These are phyloP conservation scores for Drosophila trapezifrons DNA, from an alignment of 1,140 invertebrate species.

Conservation along the genomic window DNA sequence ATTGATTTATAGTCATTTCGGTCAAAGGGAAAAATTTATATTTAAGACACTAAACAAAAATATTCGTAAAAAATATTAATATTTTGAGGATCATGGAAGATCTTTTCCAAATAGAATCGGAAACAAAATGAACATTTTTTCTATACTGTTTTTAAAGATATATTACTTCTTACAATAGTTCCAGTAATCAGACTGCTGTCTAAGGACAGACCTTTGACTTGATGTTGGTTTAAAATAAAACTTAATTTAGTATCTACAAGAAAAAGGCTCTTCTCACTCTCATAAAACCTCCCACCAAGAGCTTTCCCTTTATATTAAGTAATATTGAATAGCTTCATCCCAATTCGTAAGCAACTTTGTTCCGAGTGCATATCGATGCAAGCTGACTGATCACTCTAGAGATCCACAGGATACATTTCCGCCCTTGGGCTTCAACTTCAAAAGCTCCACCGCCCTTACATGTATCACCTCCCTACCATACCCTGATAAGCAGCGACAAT, in stretches of 20 bases:
- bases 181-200: no score
- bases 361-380: constrained; percentile 14
- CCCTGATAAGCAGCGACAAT: constrained; percentile 62
- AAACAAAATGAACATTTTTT: no score
- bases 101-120: no score
- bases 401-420: constrained; percentile 34
- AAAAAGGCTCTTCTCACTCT: no score
- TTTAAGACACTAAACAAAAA: constrained; percentile 9
- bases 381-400: constrained; percentile 30
- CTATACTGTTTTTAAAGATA: no score
- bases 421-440: constrained; percentile 48
- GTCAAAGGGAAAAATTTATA: not conserved
- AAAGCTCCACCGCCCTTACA: constrained; percentile 48
- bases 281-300: no score
- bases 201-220: no score
- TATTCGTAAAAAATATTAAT: not conserved
- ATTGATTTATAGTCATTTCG: constrained; percentile 57
- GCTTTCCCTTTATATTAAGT: no score
- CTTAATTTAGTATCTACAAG: no score
- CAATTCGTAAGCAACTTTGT: not conserved
- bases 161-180: no score
- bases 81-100: not conserved
- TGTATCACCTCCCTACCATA: not conserved
- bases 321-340: no score
- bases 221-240: no score